Evolutionary conservation across 2,888 invertebrate genomes (phyloP).

Genomic region (Hydriomena furcata): DNA sequence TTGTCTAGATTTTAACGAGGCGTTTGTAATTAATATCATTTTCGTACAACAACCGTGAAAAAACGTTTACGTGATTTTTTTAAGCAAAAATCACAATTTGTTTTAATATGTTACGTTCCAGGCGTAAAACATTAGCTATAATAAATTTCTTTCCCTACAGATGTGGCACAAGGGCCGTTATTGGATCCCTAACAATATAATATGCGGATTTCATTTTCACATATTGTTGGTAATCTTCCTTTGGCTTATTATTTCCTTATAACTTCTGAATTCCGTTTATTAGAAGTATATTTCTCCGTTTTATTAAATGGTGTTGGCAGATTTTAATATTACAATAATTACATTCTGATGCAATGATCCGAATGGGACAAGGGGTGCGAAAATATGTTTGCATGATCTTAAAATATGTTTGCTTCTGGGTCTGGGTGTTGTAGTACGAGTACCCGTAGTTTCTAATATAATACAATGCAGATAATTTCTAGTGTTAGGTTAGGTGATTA

Average conservation of each 20-base stretch:
- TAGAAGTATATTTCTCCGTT: neutral
- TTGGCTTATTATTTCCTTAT: conserved; percentile 35
- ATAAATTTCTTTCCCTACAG: conserved; percentile 70
- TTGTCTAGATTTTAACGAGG: too few relatives aligned
- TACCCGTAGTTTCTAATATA: too few relatives aligned
- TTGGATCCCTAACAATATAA: conserved; percentile 72
- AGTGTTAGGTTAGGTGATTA: too few relatives aligned
- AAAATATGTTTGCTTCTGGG: too few relatives aligned
- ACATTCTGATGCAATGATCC: too few relatives aligned
- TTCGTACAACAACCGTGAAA: neutral
- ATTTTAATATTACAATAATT: too few relatives aligned
- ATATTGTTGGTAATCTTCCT: conserved; percentile 51
- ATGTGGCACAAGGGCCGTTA: conserved; percentile 65
- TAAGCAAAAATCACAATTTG: conserved; percentile 11
- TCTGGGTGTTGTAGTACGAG: too few relatives aligned
- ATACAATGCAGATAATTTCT: too few relatives aligned
- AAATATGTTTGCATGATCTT: too few relatives aligned
- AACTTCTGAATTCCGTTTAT: conserved; percentile 17
- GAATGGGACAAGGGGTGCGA: too few relatives aligned
- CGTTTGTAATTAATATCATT: too few relatives aligned
- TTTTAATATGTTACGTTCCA: conserved; percentile 19
- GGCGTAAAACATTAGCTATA: conserved; percentile 38
- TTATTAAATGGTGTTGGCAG: neutral
- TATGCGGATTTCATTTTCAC: conserved; percentile 69
- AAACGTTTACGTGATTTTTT: neutral